Conservation (phyloP, 1,140 invertebrate species). For the Whitmania pigra region DNA sequence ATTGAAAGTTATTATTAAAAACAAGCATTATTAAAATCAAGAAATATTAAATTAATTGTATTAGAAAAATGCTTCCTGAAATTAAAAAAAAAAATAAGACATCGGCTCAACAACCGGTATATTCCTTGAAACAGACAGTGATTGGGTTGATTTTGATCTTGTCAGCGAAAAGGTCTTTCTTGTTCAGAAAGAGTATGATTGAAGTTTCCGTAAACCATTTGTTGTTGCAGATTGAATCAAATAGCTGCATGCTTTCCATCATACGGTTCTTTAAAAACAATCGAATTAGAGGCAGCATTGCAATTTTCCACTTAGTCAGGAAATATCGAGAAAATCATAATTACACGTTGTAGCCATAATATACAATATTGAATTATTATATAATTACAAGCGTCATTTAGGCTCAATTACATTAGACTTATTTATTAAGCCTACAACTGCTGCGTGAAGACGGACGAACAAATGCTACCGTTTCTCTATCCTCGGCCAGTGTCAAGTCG, state of each 20-base stretch:
- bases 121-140: constrained; percentile 47
- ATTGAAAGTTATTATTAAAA: constrained; percentile 1
- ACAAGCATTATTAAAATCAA: not conserved
- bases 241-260: constrained; percentile 48
- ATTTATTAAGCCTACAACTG: no score
- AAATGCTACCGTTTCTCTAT: constrained; percentile 41
- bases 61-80: not conserved
- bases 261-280: constrained; percentile 48
- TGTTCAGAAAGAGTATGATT: constrained; percentile 47
- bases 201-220: constrained; percentile 47
- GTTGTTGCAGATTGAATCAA: constrained; percentile 49
- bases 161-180: constrained; percentile 47
- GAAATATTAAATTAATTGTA: constrained; percentile 6
- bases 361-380: no score
- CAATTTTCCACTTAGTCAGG: no score
- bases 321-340: no score
- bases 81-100: not conserved
- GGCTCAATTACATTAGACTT: no score
- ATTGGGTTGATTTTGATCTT: constrained; percentile 46
- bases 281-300: not conserved
- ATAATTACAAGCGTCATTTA: no score
- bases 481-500: constrained; percentile 51
- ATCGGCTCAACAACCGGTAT: constrained; percentile 46
- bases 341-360: no score
- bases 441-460: no score